These are phyloP conservation scores for Cairina moschata DNA, from an alignment of 2,113 vertebrate species.

Conservation along the genomic window DNA sequence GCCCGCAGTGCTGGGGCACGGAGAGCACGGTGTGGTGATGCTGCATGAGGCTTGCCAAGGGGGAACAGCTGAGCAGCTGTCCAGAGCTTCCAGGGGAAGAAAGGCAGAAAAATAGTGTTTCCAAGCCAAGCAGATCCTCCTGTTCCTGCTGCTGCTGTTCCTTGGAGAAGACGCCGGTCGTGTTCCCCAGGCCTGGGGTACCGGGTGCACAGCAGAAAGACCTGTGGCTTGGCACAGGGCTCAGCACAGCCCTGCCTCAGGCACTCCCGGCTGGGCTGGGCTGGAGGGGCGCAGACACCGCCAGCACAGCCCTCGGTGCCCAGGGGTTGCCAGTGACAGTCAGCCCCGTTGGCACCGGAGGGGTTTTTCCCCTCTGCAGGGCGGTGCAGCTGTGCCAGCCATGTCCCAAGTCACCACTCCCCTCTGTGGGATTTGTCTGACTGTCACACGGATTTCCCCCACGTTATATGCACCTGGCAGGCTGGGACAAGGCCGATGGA, in stretches of 20 bases:
- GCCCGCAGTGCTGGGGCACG: not conserved
- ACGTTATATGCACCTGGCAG: accelerated
- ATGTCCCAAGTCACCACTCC: accelerated
- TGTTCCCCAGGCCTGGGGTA: not conserved
- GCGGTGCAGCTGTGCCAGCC: not conserved
- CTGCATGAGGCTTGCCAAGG: not conserved
- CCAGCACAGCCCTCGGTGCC: not conserved
- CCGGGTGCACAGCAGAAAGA: not conserved
- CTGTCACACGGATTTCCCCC: not conserved
- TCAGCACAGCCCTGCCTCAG: accelerated
- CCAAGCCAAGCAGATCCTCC: not conserved
- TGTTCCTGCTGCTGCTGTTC: not conserved
- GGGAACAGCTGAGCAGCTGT: accelerated
- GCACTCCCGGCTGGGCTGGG: not conserved
- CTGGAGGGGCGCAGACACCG: not conserved
- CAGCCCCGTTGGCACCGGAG: not conserved
- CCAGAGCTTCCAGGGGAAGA: not conserved
- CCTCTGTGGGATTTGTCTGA: accelerated
- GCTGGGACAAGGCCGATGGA: not conserved
- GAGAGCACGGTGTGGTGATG: not conserved
- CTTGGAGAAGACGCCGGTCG: accelerated
- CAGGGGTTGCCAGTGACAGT: not conserved
- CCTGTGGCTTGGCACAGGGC: accelerated
- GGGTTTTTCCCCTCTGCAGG: not conserved
- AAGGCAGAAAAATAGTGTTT: not conserved